Base-by-base conservation (phyloP, 2,797 vertebrate genomes). In the Staurois parvus region DNA sequence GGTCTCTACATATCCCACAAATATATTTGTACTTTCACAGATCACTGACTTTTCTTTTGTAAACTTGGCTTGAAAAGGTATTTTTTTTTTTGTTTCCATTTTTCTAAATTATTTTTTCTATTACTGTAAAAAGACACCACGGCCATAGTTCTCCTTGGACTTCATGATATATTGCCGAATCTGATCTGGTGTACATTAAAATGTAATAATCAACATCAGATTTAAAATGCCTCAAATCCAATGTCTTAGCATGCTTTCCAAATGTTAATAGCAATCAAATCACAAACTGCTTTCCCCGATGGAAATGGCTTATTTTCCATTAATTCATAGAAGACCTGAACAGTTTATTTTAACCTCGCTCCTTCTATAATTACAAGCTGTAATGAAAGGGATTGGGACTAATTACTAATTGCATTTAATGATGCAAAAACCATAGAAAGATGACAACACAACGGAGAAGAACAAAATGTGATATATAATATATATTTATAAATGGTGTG, bases 131-230 rank as follows among this genome's bases (percentile, higher is more conserved):
- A 68, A 88, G 89, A 87, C 87, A 77, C 87, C 88, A 74, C 48
- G 13, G 48, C 3, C 48, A 13, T 52, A 13, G 11, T 15, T 52
- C 48, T 52, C 48, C 48, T 19, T 52, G 3, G 48, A 19, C 15
- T 4, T 52, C 48, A 52, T 19, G 13, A 52, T 52, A 19, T 11
- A 69, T 68, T 80, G 13, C 66, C 84, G 24, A 30, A 81, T 88
- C 81, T 68, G 72, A 90, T 68, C 69, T 83, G 81, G 30, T 91
- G 76, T 85, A 84, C 81, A 89, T 72, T 88, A 83, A 37, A 88
- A 88, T 89, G 68, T 90, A 75, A 74, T 78, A 45, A 89, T 79
- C 89, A 88, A 62, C 83, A 85, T 78, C 88, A 85, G 78, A 87
- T 79, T 24, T 68, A 85, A 88, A 85, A 89, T 11, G 69, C 56